A percentile compares a stretch with the other conserved stretches of the same genome.
These are phyloP conservation scores for Petrocephalus zakoni DNA, from an alignment of 2,113 vertebrate genomes.

Conservation along the genomic window DNA sequence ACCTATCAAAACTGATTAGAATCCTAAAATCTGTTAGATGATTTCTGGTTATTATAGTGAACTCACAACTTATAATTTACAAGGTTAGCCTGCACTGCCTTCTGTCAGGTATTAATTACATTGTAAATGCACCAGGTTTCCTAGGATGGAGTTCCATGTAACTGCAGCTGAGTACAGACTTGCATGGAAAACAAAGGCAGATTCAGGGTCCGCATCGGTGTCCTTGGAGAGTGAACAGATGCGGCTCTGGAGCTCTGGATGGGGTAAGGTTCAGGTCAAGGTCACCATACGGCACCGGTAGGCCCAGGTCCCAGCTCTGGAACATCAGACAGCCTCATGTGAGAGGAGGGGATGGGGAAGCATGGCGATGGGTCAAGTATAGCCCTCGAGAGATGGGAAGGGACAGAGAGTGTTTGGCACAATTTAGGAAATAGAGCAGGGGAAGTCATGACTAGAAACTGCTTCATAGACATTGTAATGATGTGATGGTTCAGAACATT, in stretches of 20 bases:
- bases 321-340: conserved; percentile 60
- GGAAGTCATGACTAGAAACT: not conserved
- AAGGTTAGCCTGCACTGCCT: not conserved
- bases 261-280: conserved; percentile 71
- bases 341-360: conserved; percentile 45
- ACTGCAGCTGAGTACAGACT: not conserved
- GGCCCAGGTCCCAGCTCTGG: conserved; percentile 68
- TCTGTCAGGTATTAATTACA: not conserved
- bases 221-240: conserved; percentile 63
- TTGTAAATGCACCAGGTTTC: not conserved
- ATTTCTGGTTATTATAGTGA: not conserved
- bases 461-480: not conserved
- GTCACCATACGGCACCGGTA: conserved; percentile 76
- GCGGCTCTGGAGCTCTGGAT: conserved; percentile 62
- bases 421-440: conserved; percentile 27
- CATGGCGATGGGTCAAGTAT: conserved; percentile 29
- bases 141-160: not conserved
- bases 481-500: not conserved
- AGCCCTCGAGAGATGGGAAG: conserved; percentile 17
- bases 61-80: not conserved
- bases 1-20: not conserved
- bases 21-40: not conserved
- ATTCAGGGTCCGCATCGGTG: not conserved
- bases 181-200: not conserved
- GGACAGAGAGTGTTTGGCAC: conserved; percentile 61